Evolutionary conservation across 2,888 invertebrate species (phyloP).

Genomic region (Macrophya annulata): DNA sequence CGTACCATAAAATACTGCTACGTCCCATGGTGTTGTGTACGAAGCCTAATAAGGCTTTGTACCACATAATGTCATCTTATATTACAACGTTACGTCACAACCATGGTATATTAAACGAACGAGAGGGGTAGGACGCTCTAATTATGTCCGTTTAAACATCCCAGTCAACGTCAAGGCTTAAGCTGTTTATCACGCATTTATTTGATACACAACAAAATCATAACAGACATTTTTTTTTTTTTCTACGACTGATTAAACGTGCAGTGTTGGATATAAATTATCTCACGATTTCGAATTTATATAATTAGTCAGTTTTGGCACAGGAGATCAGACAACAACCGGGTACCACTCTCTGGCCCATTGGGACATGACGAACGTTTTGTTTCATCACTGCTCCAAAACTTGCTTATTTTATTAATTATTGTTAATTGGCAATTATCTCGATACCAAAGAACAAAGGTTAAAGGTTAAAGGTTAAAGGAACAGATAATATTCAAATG

Average conservation of each 20-base stretch:
- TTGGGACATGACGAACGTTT: conserved; percentile 19
- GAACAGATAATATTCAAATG: not conserved
- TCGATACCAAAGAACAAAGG: conserved; percentile 60
- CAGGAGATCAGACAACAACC: not conserved
- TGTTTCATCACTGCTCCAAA: not conserved
- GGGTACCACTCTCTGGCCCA: not conserved
- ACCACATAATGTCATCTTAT: conserved; percentile 23
- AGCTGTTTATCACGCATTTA: not conserved
- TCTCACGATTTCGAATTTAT: not conserved
- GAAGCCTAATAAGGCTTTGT: conserved; percentile 47
- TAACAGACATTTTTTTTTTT: not conserved
- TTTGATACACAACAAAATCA: not conserved
- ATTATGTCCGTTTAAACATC: conserved; percentile 15
- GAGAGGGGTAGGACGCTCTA: not conserved
- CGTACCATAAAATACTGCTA: not conserved
- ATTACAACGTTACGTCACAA: conserved; percentile 15
- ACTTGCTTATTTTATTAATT: conserved; percentile 72
- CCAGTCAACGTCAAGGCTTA: not conserved
- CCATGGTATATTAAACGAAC: not conserved
- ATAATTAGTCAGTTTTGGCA: not conserved
- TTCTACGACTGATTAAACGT: not conserved
- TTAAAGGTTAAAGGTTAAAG: not conserved
- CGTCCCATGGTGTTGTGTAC: conserved; percentile 1
- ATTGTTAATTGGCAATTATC: conserved; percentile 75
- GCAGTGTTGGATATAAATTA: not conserved